Base-by-base conservation (phyloP, 23 tunicate species). In the Botrylloides violaceus region DNA sequence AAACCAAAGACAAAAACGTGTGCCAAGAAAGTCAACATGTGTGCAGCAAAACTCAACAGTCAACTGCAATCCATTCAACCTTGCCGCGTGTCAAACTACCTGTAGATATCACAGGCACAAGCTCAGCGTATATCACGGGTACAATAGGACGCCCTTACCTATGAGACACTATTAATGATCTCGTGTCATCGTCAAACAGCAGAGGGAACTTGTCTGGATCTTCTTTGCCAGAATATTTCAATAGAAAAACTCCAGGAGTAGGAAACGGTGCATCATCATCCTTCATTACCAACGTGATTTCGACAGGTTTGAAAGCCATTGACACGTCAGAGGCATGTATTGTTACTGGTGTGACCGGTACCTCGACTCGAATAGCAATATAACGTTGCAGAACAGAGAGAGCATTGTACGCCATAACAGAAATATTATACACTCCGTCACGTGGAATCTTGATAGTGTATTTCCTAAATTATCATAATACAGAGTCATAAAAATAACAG, bases 241-340 rank as follows among this genome's bases (percentile, higher is more conserved):
- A 43, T 24, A 32, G 56, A 24, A 68, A 55, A 23, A 68, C 58
- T 19, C 74, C 74, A 68, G 74, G 74, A n/a, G 74, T 68, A 20
- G 74, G 74, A 37, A 68, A 1, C 29, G 37, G 23, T 4, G 74
- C 29, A 1, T 68, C 74, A 24, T n/a, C 24, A 9, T 19, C 58
- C 0, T 31, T 39, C 26, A 32, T 39, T 19, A 12, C 37, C 58
- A 68, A 36, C 21, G 37, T 43, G 7, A 68, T 37, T 43, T 68
- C 58, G 1, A 68, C 74, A 68, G 43, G 26, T 21, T 37, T 28
- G 26, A 18, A 35, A 19, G 74, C 29, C 74, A 43, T 39, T 22
- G 74, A 4, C 36, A 68, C 58, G 47, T 68, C 32, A 24, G 0
- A 5, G 4, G 57, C 56, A 35, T 68, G 1, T 20, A 68, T 2